Conservation (phyloP, 2,888 invertebrate genomes). For the Lycophotia porphyrea region DNA sequence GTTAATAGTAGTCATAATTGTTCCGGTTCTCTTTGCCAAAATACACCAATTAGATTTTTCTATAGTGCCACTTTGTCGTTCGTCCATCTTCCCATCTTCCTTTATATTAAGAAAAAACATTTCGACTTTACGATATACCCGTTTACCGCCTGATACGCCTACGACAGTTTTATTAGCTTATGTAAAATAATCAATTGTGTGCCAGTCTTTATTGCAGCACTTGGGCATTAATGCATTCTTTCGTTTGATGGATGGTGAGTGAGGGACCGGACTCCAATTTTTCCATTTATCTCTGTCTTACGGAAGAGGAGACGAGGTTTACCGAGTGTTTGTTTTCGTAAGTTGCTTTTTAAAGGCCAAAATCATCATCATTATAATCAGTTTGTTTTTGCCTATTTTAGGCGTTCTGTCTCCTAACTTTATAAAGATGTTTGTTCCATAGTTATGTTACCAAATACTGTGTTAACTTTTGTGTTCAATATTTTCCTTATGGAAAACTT, state of each 20-base stretch:
- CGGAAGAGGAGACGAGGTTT: slow-evolving; percentile 48
- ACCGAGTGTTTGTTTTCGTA: neutral
- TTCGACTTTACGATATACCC: slow-evolving; percentile 28
- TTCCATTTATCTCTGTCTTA: slow-evolving; percentile 73
- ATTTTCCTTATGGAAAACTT: neutral
- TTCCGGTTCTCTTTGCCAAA: neutral
- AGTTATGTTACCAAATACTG: neutral
- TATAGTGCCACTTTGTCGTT: neutral
- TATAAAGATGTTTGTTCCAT: neutral
- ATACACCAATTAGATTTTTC: neutral
- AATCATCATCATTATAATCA: too few relatives aligned
- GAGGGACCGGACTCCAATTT: slow-evolving; percentile 66
- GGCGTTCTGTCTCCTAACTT: neutral
- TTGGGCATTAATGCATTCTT: slow-evolving; percentile 75
- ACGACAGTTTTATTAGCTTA: slow-evolving; percentile 49
- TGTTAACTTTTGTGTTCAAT: neutral
- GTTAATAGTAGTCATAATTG: neutral
- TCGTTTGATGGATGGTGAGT: slow-evolving; percentile 72
- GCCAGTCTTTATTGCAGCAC: slow-evolving; percentile 67
- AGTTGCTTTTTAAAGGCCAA: neutral
- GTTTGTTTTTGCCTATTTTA: neutral
- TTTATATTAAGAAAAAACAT: slow-evolving; percentile 32
- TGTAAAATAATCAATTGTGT: slow-evolving; percentile 42
- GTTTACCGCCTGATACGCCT: neutral
- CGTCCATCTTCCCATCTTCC: neutral